Base-by-base conservation (phyloP, 30 jellyfish, hydroid and myxozoan species). In the Turritopsis rubra region DNA sequence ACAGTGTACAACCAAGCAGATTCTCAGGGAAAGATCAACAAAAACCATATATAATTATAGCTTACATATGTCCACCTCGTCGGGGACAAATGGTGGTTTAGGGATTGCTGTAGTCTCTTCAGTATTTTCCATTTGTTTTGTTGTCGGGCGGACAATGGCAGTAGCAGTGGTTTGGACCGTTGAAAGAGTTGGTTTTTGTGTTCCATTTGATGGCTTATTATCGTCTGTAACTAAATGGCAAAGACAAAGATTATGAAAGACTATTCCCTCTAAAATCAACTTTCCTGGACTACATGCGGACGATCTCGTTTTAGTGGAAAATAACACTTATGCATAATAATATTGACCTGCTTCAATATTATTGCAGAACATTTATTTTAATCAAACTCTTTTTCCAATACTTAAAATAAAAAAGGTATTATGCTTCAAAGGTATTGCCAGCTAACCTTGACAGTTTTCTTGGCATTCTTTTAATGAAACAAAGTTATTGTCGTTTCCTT, bases 401-500 rank as follows among this genome's bases (percentile, higher is more conserved):
- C n/a, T n/a, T n/a, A n/a, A n/a, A n/a, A n/a, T n/a, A n/a, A n/a
- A n/a, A n/a, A n/a, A n/a, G n/a, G n/a, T n/a, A n/a, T n/a, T n/a
- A n/a, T n/a, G n/a, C n/a, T n/a, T n/a, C n/a, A n/a, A n/a, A n/a
- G n/a, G n/a, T n/a, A n/a, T n/a, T n/a, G n/a, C n/a, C n/a, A n/a
- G n/a, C 76, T 13, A 23, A 82, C 88, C 85, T 41, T 66, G 28
- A 68, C 88, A 82, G 24, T 5, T 52, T 24, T 23, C 73, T 65
- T 26, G 24, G 85, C 88, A 82, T 65, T 82, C 88, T 65, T 71
- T 72, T 41, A 25, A 28, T 26, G 83, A 24, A 18, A 17, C 26
- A 52, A 65, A 82, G 70, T 82, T 82, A 68, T 82, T 82, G 41
- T 66, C 53, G 72, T 82, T 82, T 23, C 88, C 88, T 26, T 65